Evolutionary conservation across 2,888 invertebrate genomes (phyloP).

Genomic region (Lagria hirta): DNA sequence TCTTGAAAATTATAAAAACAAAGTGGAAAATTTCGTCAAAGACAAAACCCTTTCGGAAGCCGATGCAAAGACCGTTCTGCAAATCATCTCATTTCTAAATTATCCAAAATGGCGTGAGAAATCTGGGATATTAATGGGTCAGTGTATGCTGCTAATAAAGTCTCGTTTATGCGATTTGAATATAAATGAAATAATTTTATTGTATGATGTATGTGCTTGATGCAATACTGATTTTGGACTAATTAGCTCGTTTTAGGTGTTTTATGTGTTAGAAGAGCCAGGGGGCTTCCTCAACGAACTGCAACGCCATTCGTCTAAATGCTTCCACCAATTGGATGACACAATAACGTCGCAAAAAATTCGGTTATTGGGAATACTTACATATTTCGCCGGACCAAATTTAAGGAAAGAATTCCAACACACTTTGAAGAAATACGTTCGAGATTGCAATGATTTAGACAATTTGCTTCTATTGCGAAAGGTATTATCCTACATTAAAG

Average conservation of each 20-base stretch:
- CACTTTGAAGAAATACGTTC: constrained; percentile 46
- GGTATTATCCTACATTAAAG: constrained; percentile 55
- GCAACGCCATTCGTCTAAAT: constrained; percentile 50
- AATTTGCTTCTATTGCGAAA: constrained; percentile 52
- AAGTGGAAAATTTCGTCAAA: constrained; percentile 47
- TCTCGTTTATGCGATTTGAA: constrained; percentile 49
- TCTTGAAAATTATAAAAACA: constrained; percentile 49
- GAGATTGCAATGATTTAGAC: constrained; percentile 42
- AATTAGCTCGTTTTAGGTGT: constrained; percentile 43
- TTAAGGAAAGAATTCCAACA: constrained; percentile 51
- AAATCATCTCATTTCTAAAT: constrained; percentile 53
- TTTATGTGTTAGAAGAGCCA: constrained; percentile 58
- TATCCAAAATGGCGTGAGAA: constrained; percentile 55
- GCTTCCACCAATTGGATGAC: constrained; percentile 45
- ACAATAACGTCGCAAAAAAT: constrained; percentile 37
- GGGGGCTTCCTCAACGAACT: constrained; percentile 53
- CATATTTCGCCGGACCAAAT: constrained; percentile 54
- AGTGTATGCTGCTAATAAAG: constrained; percentile 50
- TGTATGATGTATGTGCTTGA: constrained; percentile 46
- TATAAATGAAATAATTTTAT: constrained; percentile 48
- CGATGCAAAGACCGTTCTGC: constrained; percentile 42
- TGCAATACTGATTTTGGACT: constrained; percentile 1
- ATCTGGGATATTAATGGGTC: constrained; percentile 47
- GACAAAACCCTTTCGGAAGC: constrained; percentile 41
- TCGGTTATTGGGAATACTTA: constrained; percentile 53